phyloP scores from a whole-genome alignment of 2,797 vertebrate genomes.

The Carduelis carduelis region DNA sequence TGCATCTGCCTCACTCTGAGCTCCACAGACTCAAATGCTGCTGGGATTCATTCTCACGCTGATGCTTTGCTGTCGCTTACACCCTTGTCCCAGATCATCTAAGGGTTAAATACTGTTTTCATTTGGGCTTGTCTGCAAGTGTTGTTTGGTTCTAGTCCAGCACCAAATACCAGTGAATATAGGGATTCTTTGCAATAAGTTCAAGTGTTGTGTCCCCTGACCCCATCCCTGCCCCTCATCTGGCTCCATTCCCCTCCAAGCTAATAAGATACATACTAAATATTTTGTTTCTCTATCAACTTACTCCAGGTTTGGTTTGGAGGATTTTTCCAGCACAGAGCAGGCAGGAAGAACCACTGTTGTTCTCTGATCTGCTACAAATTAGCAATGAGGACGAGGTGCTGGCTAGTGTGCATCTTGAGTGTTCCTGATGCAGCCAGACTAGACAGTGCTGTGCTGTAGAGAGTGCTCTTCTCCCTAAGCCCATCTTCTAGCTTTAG shows the following conservation, averaged over 20 bases:
- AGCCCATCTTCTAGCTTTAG: neutral
- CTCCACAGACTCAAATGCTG: neutral
- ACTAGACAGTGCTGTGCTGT: neutral
- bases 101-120: neutral
- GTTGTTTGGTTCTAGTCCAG: neutral
- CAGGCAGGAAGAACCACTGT: neutral
- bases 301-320: neutral
- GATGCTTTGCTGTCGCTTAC: neutral
- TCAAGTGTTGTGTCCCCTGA: neutral
- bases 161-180: neutral
- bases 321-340: neutral
- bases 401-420: neutral
- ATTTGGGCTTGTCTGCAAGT: neutral
- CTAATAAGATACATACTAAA: neutral
- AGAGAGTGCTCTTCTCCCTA: neutral
- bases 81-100: neutral
- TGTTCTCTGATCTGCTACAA: neutral
- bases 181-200: neutral
- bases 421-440: neutral
- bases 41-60: neutral
- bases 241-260: rapidly evolving
- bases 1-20: neutral
- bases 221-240: neutral
- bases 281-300: neutral
- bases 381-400: neutral